phyloP scores from a whole-genome alignment of 1,140 invertebrate species.

The Hycleus phaleratus region DNA sequence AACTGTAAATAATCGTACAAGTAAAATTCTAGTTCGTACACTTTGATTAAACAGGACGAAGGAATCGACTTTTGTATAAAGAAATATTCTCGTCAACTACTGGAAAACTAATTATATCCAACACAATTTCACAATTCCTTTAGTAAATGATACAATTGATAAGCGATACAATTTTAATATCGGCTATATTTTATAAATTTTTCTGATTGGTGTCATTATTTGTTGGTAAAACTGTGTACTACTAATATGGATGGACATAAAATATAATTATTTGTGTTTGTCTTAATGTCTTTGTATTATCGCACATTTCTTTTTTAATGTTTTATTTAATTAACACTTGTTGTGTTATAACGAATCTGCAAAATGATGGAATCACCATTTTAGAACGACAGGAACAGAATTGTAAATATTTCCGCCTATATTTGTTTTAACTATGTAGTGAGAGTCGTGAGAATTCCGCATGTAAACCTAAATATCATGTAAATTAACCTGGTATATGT shows the following conservation, averaged over 20 bases:
- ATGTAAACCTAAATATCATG: slow-evolving; percentile 15
- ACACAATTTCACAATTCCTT: background rate
- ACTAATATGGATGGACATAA: too few species aligned
- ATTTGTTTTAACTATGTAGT: slow-evolving; percentile 13
- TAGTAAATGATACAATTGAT: slow-evolving; percentile 8
- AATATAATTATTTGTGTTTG: too few species aligned
- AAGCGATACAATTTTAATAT: background rate
- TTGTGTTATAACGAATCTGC: background rate
- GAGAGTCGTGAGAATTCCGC: slow-evolving; percentile 13
- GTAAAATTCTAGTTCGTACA: slow-evolving; percentile 10
- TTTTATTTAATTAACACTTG: too few species aligned
- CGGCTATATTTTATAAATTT: background rate
- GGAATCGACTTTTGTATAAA: slow-evolving; percentile 3
- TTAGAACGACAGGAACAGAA: background rate
- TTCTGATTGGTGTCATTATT: background rate
- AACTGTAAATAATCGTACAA: slow-evolving; percentile 12
- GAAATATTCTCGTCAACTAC: background rate
- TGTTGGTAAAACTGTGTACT: too few species aligned
- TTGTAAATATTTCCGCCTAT: slow-evolving; percentile 11
- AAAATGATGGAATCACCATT: slow-evolving; percentile 7
- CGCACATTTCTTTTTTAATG: too few species aligned
- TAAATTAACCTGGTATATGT: slow-evolving; percentile 9
- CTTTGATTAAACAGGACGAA: slow-evolving; percentile 14
- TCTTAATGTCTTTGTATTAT: too few species aligned
- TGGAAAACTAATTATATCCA: slow-evolving; percentile 5